Conservation (phyloP, 1,140 invertebrate species). For the Drosophila takahashii region DNA sequence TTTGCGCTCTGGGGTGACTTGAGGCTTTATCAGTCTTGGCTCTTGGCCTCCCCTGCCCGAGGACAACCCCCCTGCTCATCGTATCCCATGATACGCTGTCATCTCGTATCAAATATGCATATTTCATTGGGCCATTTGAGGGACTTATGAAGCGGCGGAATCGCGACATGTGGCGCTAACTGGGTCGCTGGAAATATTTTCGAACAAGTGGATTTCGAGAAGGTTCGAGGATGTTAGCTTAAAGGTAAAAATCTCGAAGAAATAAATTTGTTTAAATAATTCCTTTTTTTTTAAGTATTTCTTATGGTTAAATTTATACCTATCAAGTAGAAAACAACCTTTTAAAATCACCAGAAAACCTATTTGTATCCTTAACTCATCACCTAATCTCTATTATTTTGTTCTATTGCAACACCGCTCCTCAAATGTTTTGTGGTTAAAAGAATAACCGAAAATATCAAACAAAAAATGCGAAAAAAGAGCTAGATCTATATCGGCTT, state of each 20-base stretch:
- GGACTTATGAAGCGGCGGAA: constrained; percentile 45
- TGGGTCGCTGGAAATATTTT: constrained; percentile 20
- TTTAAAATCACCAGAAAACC: neutral
- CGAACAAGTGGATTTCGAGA: constrained; percentile 7
- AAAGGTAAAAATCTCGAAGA: neutral
- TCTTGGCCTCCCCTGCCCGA: constrained; percentile 3
- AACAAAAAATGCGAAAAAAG: constrained; percentile 30
- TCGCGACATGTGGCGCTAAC: constrained; percentile 64
- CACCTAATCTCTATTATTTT: neutral
- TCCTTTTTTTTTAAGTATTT: too few relatives aligned
- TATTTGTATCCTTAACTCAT: neutral
- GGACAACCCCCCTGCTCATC: neutral
- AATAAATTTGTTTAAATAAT: neutral
- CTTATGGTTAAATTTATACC: neutral
- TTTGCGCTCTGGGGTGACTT: constrained; percentile 22
- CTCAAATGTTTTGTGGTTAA: constrained; percentile 24
- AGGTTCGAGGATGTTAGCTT: too few relatives aligned
- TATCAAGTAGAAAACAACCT: too few relatives aligned
- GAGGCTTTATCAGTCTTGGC: constrained; percentile 6
- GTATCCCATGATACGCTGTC: constrained; percentile 42
- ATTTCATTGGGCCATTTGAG: constrained; percentile 72
- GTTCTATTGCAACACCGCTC: constrained; percentile 5
- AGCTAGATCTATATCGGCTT: constrained; percentile 41
- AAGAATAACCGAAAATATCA: constrained; percentile 3
- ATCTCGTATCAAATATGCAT: constrained; percentile 75